Evolutionary conservation across 2,888 invertebrate genomes (phyloP).

Genomic region (Lepas anatifera): DNA sequence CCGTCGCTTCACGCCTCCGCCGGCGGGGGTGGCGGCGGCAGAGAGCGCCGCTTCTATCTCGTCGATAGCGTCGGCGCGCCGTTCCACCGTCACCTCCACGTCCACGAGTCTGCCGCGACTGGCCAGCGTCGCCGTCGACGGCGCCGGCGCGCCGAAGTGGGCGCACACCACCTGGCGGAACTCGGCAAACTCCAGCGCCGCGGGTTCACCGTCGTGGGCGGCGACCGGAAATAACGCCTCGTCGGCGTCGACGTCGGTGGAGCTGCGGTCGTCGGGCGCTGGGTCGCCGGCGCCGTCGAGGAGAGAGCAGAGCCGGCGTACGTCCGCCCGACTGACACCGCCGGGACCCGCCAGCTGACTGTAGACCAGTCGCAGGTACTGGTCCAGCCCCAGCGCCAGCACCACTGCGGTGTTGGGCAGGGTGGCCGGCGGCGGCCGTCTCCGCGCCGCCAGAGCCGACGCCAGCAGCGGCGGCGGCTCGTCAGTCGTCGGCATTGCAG

Average conservation of each 20-base stretch:
- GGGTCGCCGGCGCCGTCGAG: background rate
- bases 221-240: background rate
- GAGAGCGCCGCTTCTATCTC: background rate
- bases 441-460: background rate
- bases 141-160: background rate
- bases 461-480: background rate
- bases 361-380: constrained; percentile 1
- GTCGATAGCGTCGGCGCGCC: background rate
- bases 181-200: background rate
- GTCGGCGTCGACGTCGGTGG: background rate
- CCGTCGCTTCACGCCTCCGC: background rate
- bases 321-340: constrained; percentile 2
- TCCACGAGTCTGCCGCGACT: background rate
- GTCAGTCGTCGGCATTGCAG: background rate
- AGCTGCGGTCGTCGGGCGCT: background rate
- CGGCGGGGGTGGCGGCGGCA: background rate
- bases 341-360: constrained; percentile 4
- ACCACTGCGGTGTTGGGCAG: background rate
- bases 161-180: background rate
- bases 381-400: constrained; percentile 1
- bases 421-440: background rate
- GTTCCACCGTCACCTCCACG: background rate
- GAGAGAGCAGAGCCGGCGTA: background rate
- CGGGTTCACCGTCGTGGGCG: background rate
- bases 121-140: background rate